These are phyloP conservation scores for Nomada fucata DNA, from an alignment of 2,888 invertebrate species.

Conservation along the genomic window DNA sequence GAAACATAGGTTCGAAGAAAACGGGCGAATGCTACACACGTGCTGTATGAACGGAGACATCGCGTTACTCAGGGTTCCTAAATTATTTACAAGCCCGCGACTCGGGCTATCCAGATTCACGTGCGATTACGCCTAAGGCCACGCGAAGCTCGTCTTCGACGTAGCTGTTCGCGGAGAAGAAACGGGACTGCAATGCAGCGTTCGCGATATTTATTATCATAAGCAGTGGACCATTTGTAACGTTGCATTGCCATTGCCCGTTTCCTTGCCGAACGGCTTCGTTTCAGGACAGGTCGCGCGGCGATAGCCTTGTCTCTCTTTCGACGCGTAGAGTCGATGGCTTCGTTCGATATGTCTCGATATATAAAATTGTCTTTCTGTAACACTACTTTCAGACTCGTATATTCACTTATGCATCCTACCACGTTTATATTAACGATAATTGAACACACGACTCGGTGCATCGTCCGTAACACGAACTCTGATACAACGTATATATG, in stretches of 20 bases:
- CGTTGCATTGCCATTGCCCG: not conserved
- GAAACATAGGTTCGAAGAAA: conserved; percentile 54
- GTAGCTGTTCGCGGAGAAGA: not conserved
- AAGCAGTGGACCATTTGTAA: not conserved
- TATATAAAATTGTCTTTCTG: conserved; percentile 10
- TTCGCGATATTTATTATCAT: not conserved
- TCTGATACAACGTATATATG: conserved; percentile 15
- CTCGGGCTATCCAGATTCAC: conserved; percentile 22
- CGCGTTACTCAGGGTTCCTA: conserved; percentile 51
- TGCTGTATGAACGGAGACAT: conserved; percentile 38
- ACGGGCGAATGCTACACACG: conserved; percentile 39
- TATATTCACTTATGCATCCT: not conserved
- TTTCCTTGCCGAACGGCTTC: not conserved
- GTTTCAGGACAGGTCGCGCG: conserved; percentile 6
- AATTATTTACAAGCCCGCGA: conserved; percentile 60
- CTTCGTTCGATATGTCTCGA: conserved; percentile 49
- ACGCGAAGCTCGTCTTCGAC: conserved; percentile 1
- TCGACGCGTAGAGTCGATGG: conserved; percentile 36
- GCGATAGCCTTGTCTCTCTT: conserved; percentile 14
- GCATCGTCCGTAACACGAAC: conserved; percentile 32
- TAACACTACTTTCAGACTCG: conserved; percentile 16
- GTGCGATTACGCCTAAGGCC: conserved; percentile 22
- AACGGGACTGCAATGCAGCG: not conserved
- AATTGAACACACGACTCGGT: conserved; percentile 39
- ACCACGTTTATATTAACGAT: conserved; percentile 13